Evolutionary conservation across 2,888 invertebrate species (phyloP).

Genomic region (Callinectes sapidus): DNA sequence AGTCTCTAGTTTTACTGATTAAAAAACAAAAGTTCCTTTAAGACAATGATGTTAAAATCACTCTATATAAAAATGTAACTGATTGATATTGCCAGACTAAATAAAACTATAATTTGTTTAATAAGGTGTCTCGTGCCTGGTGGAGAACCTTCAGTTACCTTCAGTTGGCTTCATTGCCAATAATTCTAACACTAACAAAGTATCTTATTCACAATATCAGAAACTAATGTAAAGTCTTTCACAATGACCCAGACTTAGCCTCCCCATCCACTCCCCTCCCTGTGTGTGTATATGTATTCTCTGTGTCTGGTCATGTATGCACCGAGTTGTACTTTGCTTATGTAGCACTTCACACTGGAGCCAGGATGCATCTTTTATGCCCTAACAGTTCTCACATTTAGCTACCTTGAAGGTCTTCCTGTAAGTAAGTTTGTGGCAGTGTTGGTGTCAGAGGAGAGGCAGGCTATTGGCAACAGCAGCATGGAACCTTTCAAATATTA

Average conservation of each 20-base stretch:
- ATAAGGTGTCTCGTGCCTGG: neutral
- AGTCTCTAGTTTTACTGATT: neutral
- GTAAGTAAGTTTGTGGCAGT: neutral
- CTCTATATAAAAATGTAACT: neutral
- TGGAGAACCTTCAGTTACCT: neutral
- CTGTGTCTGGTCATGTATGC: neutral
- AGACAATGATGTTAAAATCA: neutral
- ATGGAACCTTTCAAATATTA: neutral
- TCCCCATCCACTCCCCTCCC: neutral
- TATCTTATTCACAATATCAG: no score
- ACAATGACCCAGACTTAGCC: neutral
- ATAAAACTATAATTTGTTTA: neutral
- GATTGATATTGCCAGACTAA: neutral
- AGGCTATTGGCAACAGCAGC: neutral
- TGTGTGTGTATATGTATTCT: neutral
- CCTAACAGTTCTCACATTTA: neutral
- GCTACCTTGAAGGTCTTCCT: neutral
- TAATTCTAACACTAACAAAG: no score
- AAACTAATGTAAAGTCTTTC: neutral
- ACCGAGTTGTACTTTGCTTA: neutral
- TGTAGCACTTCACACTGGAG: neutral
- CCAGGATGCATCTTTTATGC: neutral
- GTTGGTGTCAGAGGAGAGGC: conserved; percentile 14
- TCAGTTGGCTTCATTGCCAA: no score
- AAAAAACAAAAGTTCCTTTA: neutral